A percentile compares a stretch with the other conserved stretches of the same genome.
Evolutionary conservation across 1,140 invertebrate species (phyloP).

Genomic region (Nautilus pompilius): DNA sequence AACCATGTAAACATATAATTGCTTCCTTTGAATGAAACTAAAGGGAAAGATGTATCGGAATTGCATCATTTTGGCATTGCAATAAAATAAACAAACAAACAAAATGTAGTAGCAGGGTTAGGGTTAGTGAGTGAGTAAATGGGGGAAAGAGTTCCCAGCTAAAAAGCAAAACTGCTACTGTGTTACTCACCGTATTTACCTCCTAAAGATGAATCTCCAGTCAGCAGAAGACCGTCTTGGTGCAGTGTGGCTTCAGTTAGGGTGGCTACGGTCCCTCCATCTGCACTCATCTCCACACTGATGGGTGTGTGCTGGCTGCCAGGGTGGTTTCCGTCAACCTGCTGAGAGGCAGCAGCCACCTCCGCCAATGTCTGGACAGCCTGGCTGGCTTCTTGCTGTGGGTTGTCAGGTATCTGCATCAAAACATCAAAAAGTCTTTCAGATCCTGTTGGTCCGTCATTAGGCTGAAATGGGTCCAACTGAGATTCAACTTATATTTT

Average conservation of each 20-base stretch:
- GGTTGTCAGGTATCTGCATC: conserved; percentile 22
- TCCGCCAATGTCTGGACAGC: conserved; percentile 72
- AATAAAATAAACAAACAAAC: conserved; percentile 60
- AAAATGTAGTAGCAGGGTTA: too few species aligned
- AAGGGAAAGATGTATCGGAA: background rate
- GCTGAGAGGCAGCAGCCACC: conserved; percentile 60
- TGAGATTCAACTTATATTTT: too few species aligned
- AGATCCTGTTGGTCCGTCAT: too few species aligned
- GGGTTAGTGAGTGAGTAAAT: too few species aligned
- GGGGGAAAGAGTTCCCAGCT: too few species aligned
- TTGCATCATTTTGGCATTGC: background rate
- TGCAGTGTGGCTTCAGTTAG: conserved; percentile 79
- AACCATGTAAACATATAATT: background rate
- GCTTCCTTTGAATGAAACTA: background rate
- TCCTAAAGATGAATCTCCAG: conserved; percentile 75
- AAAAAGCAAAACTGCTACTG: too few species aligned
- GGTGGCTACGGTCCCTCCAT: conserved; percentile 39
- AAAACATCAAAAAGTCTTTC: too few species aligned
- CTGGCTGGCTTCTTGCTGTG: conserved; percentile 63
- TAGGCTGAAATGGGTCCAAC: too few species aligned
- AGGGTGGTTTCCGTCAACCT: conserved; percentile 25
- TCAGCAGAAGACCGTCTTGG: conserved; percentile 90
- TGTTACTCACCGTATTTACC: conserved; percentile 64
- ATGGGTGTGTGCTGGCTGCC: conserved; percentile 24
- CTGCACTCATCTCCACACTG: conserved; percentile 73